Evolutionary conservation across 64 coral and sea anemone species (phyloP).

Genomic region (Montipora foliosa): DNA sequence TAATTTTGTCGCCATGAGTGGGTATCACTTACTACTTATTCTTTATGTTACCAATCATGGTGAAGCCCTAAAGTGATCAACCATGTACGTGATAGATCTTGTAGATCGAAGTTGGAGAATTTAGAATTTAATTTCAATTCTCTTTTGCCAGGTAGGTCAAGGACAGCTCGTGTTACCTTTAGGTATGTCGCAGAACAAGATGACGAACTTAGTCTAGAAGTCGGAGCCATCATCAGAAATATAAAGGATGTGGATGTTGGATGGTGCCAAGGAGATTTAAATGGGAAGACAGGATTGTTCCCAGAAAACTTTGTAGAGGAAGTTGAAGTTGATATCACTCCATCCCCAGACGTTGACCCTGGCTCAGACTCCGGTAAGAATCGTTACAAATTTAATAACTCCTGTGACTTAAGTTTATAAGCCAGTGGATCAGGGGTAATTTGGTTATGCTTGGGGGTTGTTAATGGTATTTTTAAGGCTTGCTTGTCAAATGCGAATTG

Average conservation of each 20-base stretch:
- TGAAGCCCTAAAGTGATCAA: no score
- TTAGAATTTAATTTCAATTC: background rate
- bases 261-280: conserved; percentile 79
- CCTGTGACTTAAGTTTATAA: background rate
- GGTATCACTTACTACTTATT: background rate
- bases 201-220: conserved; percentile 68
- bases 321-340: conserved; percentile 44
- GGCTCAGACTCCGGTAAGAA: background rate
- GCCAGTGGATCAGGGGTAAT: background rate
- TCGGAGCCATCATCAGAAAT: conserved; percentile 80
- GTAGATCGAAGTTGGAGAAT: no score
- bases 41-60: background rate
- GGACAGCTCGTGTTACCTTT: conserved; percentile 79
- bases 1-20: conserved; percentile 34
- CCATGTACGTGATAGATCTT: no score
- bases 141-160: conserved; percentile 48
- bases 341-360: background rate
- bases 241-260: conserved; percentile 71
- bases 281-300: conserved; percentile 81
- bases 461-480: no score
- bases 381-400: background rate
- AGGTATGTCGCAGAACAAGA: conserved; percentile 59
- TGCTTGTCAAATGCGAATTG: no score
- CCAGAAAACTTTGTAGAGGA: conserved; percentile 87
- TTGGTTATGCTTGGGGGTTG: no score